These are phyloP conservation scores for Diplosoma virens DNA, from an alignment of 23 tunicate species.

Conservation along the genomic window DNA sequence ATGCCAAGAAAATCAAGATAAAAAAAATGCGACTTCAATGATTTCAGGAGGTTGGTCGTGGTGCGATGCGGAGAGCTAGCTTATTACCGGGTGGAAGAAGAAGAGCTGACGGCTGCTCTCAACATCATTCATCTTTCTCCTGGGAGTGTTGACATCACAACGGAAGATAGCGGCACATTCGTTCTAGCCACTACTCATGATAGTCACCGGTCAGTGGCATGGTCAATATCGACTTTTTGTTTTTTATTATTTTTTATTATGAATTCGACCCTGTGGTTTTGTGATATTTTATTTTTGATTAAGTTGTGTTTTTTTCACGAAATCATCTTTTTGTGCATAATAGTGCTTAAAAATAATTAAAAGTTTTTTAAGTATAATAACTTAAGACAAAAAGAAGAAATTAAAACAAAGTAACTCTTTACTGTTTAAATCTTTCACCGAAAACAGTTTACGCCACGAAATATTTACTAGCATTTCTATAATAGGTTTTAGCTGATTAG, in stretches of 20 bases:
- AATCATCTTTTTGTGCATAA: not conserved
- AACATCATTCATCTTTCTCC: slow-evolving; percentile 71
- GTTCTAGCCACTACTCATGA: slow-evolving; percentile 61
- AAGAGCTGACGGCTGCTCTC: slow-evolving; percentile 64
- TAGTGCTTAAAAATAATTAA: not conserved
- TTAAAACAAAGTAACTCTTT: too few species aligned
- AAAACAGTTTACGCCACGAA: too few species aligned
- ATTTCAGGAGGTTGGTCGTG: slow-evolving; percentile 52
- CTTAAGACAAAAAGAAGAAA: too few species aligned
- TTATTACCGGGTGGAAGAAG: slow-evolving; percentile 64
- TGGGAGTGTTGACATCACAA: slow-evolving; percentile 55
- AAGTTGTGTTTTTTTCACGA: not conserved
- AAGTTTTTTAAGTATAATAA: too few species aligned
- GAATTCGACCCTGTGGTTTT: not conserved
- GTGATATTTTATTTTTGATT: not conserved
- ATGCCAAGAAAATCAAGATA: too few species aligned
- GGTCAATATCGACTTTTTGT: not conserved
- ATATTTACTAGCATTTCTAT: too few species aligned
- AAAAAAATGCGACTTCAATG: too few species aligned
- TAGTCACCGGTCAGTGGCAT: slow-evolving; percentile 66
- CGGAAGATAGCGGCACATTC: slow-evolving; percentile 50
- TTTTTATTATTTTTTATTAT: not conserved
- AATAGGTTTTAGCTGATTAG: too few species aligned
- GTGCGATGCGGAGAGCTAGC: slow-evolving; percentile 65
- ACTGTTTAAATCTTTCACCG: too few species aligned